These are phyloP conservation scores for Pangasianodon hypophthalmus DNA, from an alignment of 2,113 vertebrate species.

Conservation along the genomic window DNA sequence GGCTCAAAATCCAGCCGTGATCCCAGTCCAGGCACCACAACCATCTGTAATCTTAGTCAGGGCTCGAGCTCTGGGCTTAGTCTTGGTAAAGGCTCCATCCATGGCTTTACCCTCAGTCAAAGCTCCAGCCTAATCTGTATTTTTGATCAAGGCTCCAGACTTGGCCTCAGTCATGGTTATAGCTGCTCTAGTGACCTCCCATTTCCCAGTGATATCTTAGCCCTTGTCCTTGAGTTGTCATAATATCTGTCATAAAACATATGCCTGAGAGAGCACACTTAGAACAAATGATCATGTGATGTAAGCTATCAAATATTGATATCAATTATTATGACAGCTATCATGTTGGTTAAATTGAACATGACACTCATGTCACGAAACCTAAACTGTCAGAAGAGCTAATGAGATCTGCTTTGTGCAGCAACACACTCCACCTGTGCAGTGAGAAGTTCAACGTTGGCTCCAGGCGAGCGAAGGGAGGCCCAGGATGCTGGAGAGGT, in stretches of 20 bases:
- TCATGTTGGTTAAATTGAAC: too few species aligned
- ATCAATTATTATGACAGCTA: background rate
- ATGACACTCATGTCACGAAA: background rate
- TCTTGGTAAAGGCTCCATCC: background rate
- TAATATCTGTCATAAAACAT: background rate
- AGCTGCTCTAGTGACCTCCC: background rate
- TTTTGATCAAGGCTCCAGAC: background rate
- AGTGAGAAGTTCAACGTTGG: conserved; percentile 84
- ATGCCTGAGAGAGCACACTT: background rate
- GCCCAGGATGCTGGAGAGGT: conserved; percentile 92
- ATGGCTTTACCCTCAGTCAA: background rate
- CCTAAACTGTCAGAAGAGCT: background rate
- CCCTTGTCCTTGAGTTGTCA: background rate
- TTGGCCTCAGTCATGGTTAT: background rate
- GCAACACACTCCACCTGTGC: conserved; percentile 76
- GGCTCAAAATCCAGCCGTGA: background rate
- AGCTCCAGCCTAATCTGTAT: background rate
- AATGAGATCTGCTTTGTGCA: background rate
- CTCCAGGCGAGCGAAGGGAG: conserved; percentile 83
- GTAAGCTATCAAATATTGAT: background rate
- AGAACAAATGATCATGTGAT: background rate
- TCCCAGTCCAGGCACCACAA: background rate
- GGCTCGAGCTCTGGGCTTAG: background rate
- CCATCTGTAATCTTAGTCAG: background rate
- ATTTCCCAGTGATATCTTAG: background rate